Evolutionary conservation across 30 jellyfish, hydroid and myxozoan species (phyloP), one percentile per base, ranked within the genome.

Genomic region (Cassiopea xamachana): DNA sequence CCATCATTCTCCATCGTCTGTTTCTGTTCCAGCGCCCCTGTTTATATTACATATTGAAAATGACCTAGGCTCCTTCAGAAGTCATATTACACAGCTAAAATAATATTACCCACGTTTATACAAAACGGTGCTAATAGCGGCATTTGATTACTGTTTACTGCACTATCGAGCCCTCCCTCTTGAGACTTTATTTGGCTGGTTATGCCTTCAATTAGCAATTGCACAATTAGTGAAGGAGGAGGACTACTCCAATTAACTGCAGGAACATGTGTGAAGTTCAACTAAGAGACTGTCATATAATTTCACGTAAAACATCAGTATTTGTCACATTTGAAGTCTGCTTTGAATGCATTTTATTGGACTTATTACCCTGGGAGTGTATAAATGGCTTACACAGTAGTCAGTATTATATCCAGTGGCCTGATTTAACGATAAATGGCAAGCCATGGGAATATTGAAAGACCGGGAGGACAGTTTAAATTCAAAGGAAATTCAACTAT

Each of bases 61-160:
- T 71, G 80, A 16, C 7, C 46, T 14, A 3, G 80, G 17, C 80
- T 18, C 80, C 80, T 71, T 39, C 80, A 71, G 10, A 71, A 43
- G 16, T 3, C 80, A 2, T 6, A 9, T 14, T 71, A 71, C 55
- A 71, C 39, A 18, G 39, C 80, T 71, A 2, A 2, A 2, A 19
- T 39, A 71, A n/a, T 2, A 71, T 1, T 18, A 43, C 55, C 9
- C 87, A 55, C 45, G 7, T 10, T 51, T 16, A 78, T 6, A 78
- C 73, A 16, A 70, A 64, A 69, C 67, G 74, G 90, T 59, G 90
- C 15, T 58, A 82, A 82, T 82, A 82, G 19, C 45, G 48, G 27
- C 82, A 82, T 80, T 17, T 15, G n/a, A 82, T n/a, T 39, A 69
- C 47, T 58, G 73, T 27, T 49, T 78, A 19, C 48, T 8, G 16